phyloP scores from a whole-genome alignment of 2,888 invertebrate species.

The Alentia gelatinosa region DNA sequence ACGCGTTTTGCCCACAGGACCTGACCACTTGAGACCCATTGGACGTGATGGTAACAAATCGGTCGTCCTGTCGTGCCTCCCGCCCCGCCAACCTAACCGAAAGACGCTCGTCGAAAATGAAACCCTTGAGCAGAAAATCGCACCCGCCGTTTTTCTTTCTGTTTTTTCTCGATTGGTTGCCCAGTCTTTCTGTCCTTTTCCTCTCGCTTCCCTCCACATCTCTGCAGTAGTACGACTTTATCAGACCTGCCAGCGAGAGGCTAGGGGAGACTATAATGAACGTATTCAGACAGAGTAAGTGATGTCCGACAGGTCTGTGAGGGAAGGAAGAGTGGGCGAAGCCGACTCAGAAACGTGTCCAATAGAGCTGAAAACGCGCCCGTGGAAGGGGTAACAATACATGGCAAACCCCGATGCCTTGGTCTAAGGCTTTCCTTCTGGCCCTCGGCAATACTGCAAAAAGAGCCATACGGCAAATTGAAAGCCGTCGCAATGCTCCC shows the following conservation, averaged over 20 bases:
- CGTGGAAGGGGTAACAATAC: not conserved
- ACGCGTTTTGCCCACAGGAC: not conserved
- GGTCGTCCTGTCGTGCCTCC: not conserved
- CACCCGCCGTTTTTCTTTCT: not conserved
- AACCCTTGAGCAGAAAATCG: not conserved
- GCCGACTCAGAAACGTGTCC: not conserved
- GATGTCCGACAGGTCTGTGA: not conserved
- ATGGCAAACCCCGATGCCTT: not conserved
- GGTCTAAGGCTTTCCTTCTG: not conserved
- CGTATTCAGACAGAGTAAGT: not conserved
- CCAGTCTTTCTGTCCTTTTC: not conserved
- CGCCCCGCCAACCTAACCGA: not conserved
- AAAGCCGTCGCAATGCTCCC: no score
- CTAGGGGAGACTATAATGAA: not conserved
- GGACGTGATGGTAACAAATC: not conserved
- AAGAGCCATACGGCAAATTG: no score
- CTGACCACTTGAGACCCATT: slow-evolving; percentile 14
- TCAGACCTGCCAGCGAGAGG: not conserved
- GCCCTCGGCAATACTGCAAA: not conserved
- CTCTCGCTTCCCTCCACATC: no score
- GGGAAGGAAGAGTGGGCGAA: not conserved
- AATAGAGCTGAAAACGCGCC: not conserved
- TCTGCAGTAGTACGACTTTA: not conserved
- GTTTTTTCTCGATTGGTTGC: no score
- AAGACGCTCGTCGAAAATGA: not conserved